These are phyloP conservation scores for Lutjanus erythropterus DNA, from an alignment of 2,113 vertebrate genomes.

Conservation along the genomic window DNA sequence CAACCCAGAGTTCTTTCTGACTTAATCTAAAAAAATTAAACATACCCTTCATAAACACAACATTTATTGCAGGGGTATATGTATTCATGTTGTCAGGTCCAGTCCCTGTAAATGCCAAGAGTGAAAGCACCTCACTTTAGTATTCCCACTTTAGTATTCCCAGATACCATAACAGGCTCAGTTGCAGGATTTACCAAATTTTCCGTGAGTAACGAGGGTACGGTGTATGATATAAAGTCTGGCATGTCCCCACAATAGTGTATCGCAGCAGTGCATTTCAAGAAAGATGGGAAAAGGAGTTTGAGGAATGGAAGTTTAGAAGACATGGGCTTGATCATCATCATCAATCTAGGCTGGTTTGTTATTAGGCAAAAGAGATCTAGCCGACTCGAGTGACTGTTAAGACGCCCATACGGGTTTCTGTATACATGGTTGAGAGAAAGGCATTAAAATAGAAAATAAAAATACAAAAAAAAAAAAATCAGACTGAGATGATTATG, in stretches of 20 bases:
- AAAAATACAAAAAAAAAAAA: slow-evolving; percentile 54
- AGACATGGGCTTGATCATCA: slow-evolving; percentile 41
- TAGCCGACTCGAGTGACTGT: slow-evolving; percentile 31
- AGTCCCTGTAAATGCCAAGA: slow-evolving; percentile 33
- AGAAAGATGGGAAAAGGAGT: slow-evolving; percentile 39
- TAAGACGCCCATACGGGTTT: slow-evolving; percentile 57
- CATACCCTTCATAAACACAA: slow-evolving; percentile 12
- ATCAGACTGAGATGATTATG: slow-evolving; percentile 64
- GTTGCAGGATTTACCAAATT: slow-evolving; percentile 57
- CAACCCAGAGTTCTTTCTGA: slow-evolving; percentile 9
- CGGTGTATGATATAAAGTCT: slow-evolving; percentile 44
- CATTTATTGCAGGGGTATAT: slow-evolving; percentile 20
- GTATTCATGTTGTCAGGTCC: slow-evolving; percentile 31
- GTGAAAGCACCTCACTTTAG: slow-evolving; percentile 11
- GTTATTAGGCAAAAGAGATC: slow-evolving; percentile 32
- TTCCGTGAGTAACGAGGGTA: slow-evolving; percentile 13
- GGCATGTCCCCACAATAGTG: slow-evolving; percentile 51
- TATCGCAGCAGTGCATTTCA: slow-evolving; percentile 68
- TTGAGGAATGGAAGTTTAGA: slow-evolving; percentile 31
- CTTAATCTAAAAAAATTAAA: neutral
- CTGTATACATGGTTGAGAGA: slow-evolving; percentile 51
- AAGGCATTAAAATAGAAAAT: slow-evolving; percentile 71
- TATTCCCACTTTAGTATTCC: slow-evolving; percentile 37
- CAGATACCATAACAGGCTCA: slow-evolving; percentile 55
- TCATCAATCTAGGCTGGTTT: slow-evolving; percentile 49